Evolutionary conservation across 1,140 invertebrate species (phyloP), one percentile per base, ranked within the genome.

Genomic region (Physella acuta): DNA sequence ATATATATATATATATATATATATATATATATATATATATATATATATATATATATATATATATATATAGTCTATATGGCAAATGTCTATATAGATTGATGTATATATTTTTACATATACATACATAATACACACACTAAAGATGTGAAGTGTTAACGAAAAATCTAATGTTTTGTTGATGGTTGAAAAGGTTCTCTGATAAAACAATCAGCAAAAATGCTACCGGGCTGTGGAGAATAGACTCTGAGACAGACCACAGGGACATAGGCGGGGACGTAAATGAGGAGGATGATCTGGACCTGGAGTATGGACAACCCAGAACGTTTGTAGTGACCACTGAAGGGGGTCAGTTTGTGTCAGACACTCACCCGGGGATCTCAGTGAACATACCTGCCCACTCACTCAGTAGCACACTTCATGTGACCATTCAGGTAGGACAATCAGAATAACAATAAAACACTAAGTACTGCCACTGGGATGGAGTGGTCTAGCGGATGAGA

Each of bases 401-500:
- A 8, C 73, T 81, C 0, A 63, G 55, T 24, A 61, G 44, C 0
- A 68, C 73, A 0, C 44, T 78, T 53, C 72, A 80, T 37, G 73
- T 80, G 37, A 75, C 73, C 16, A 66, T 84, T 37, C 81, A 82
- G 79, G 82, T 82, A 70, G 56, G 61, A 44, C 8, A n/a, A n/a
- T n/a, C n/a, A n/a, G n/a, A n/a, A n/a, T n/a, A n/a, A n/a, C n/a
- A n/a, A n/a, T n/a, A n/a, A n/a, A n/a, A n/a, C n/a, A n/a, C n/a
- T n/a, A n/a, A n/a, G n/a, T n/a, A n/a, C n/a, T n/a, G n/a, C n/a
- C n/a, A n/a, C n/a, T n/a, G n/a, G n/a, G n/a, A n/a, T n/a, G n/a
- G n/a, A n/a, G n/a, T n/a, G n/a, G n/a, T n/a, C n/a, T n/a, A n/a
- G n/a, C n/a, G n/a, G n/a, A n/a, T n/a, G n/a, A n/a, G n/a, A n/a